phyloP scores from a whole-genome alignment of 2,888 invertebrate genomes.

The Drosophila limbata region DNA sequence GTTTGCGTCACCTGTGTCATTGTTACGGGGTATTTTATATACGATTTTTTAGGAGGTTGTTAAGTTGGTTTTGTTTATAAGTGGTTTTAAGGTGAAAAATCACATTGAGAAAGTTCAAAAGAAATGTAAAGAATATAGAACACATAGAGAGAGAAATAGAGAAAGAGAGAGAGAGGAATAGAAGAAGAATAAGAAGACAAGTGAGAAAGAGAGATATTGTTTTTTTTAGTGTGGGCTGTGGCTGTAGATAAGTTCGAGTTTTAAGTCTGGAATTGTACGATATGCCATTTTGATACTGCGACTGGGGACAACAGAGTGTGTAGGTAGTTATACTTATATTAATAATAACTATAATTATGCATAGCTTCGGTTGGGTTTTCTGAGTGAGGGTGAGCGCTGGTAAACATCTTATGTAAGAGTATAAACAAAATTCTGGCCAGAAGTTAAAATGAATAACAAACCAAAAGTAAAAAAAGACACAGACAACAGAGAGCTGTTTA shows the following conservation, averaged over 20 bases:
- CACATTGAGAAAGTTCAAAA: conserved; percentile 67
- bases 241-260: conserved; percentile 39
- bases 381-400: conserved; percentile 20
- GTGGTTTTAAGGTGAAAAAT: conserved; percentile 43
- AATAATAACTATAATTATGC: conserved; percentile 39
- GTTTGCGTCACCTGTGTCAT: conserved; percentile 84
- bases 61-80: conserved; percentile 31
- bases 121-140: conserved; percentile 65
- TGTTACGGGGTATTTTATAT: conserved; percentile 27
- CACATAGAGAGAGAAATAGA: conserved; percentile 56
- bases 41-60: conserved; percentile 36
- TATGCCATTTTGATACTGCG: conserved; percentile 20
- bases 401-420: conserved; percentile 32
- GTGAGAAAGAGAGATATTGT: conserved; percentile 65
- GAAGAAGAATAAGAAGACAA: conserved; percentile 44
- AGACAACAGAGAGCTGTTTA: conserved; percentile 36
- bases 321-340: conserved; percentile 14
- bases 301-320: conserved; percentile 15
- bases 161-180: conserved; percentile 51
- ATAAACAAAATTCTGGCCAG: conserved; percentile 68
- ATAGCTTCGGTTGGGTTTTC: conserved; percentile 40
- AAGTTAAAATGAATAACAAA: conserved; percentile 36
- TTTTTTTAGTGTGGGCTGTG: conserved; percentile 66
- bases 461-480: neutral
- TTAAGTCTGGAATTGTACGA: conserved; percentile 38